A percentile compares a stretch with the other conserved stretches of the same genome.
Evolutionary conservation across 1,140 invertebrate species (phyloP).

Genomic region (Leptoteleia sp.): DNA sequence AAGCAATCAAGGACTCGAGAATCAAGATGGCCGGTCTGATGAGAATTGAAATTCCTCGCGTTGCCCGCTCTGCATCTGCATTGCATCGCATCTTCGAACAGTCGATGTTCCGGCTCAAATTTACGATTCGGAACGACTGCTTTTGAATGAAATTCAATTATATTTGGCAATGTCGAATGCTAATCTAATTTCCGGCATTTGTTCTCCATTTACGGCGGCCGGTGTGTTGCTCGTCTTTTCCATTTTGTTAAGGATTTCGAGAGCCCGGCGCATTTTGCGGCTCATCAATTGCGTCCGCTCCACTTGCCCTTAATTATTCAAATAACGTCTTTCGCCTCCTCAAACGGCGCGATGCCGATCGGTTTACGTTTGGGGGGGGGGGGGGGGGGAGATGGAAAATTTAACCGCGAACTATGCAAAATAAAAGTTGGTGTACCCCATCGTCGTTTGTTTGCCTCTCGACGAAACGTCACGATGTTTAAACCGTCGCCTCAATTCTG

Average conservation of each 20-base stretch:
- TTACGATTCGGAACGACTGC: constrained; percentile 56
- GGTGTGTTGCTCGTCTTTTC: constrained; percentile 23
- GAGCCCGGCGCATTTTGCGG: constrained; percentile 6
- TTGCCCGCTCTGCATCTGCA: constrained; percentile 58
- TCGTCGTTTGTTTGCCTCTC: too few species aligned
- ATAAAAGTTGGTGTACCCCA: too few species aligned
- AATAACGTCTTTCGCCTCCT: too few species aligned
- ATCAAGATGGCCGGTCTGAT: constrained; percentile 65
- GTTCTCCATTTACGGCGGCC: constrained; percentile 35
- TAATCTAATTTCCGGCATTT: constrained; percentile 47
- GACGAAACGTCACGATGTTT: background rate
- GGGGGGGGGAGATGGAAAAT: too few species aligned
- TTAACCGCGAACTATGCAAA: too few species aligned
- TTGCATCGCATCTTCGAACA: constrained; percentile 52
- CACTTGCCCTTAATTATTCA: constrained; percentile 23
- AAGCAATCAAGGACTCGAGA: constrained; percentile 63
- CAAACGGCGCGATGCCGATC: too few species aligned
- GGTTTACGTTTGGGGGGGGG: too few species aligned
- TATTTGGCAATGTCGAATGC: constrained; percentile 48
- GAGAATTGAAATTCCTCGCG: constrained; percentile 68
- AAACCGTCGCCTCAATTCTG: constrained; percentile 19
- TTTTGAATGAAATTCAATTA: constrained; percentile 63
- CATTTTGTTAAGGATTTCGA: constrained; percentile 18
- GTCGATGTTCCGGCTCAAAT: constrained; percentile 45
- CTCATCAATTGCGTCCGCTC: constrained; percentile 17